Base-by-base conservation (phyloP, 2,888 invertebrate species). In the Linnaemya vulpina region DNA sequence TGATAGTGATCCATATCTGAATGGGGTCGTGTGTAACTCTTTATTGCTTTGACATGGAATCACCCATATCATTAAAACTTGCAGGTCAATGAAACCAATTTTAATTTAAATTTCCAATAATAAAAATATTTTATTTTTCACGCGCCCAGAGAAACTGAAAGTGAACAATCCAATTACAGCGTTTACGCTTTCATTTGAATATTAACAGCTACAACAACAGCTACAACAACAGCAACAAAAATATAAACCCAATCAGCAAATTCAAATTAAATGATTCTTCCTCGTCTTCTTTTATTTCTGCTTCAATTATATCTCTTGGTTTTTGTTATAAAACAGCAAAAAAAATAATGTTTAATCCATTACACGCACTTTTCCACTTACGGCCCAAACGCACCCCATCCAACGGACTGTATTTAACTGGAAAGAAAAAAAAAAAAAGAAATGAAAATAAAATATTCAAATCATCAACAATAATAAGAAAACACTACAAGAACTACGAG, bases 261-360 rank as follows among this genome's bases (percentile, higher is more conserved):
- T 78, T 53, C 53, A 78, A 78, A 78, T 70, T 78, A 70, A 70
- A 70, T 70, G 51, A 22, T 70, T 15, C 40, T 40, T 9, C 8
- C 30, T 62, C 40, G 40, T 9, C 8, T 43, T 62, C 70, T 51
- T 53, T 78, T 38, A 30, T 70, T 79, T n/a, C n/a, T n/a, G n/a
- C n/a, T n/a, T 55, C 71, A 71, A 55, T 71, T 71, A 35, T 35
- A 71, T 63, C 53, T 51, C 15, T n/a, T n/a, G n/a, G 40, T 1
- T 49, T 30, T 25, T 15, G 60, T 15, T 38, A 60, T 20, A 60
- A 60, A 60, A 68, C 10, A 55, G 4, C 3, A 49, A 17, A 22
- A 43, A 11, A 38, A 38, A n/a, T 13, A 38, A 8, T 7, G 43
- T 76, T 55, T 71, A 55, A 78, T 63, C 51, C 25, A 71, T 30